Conservation (phyloP, 1,140 invertebrate species). For the Pseudomyrmex cubaensis region DNA sequence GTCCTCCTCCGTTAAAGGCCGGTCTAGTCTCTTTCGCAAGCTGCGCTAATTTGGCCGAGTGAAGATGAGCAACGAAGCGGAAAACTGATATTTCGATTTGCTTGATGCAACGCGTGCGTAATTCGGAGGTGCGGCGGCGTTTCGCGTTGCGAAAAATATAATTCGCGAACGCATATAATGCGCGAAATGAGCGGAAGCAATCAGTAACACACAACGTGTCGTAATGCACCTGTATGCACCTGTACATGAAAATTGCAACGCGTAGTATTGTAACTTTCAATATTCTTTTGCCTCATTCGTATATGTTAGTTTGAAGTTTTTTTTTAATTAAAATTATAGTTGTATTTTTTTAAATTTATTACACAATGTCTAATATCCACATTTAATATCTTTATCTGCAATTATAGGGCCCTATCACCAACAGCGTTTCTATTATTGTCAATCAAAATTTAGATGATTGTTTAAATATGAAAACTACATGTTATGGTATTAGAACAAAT, state of each 20-base stretch:
- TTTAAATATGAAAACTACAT: no score
- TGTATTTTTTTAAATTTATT: not conserved
- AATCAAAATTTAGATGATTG: no score
- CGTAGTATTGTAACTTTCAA: not conserved
- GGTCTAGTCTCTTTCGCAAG: slow-evolving; percentile 1
- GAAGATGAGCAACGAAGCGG: slow-evolving; percentile 27
- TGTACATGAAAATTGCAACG: not conserved
- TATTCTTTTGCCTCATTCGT: not conserved
- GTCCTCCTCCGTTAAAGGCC: slow-evolving; percentile 19
- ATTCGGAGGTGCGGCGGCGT: slow-evolving; percentile 15
- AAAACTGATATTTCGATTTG: slow-evolving; percentile 39
- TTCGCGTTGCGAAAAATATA: slow-evolving; percentile 22
- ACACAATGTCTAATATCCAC: no score
- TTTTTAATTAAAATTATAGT: not conserved
- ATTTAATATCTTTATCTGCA: no score
- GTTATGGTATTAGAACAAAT: no score
- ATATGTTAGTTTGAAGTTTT: no score
- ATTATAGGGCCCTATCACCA: no score
- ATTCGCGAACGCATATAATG: slow-evolving; percentile 6
- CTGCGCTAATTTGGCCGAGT: slow-evolving; percentile 45
- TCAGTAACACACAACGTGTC: slow-evolving; percentile 24
- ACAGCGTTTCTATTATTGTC: no score
- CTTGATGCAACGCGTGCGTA: slow-evolving; percentile 35
- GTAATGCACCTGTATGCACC: not conserved
- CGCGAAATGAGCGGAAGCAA: not conserved